Evolutionary conservation across 2,888 invertebrate genomes (phyloP).

Genomic region (Brachypalpus laphriformis): DNA sequence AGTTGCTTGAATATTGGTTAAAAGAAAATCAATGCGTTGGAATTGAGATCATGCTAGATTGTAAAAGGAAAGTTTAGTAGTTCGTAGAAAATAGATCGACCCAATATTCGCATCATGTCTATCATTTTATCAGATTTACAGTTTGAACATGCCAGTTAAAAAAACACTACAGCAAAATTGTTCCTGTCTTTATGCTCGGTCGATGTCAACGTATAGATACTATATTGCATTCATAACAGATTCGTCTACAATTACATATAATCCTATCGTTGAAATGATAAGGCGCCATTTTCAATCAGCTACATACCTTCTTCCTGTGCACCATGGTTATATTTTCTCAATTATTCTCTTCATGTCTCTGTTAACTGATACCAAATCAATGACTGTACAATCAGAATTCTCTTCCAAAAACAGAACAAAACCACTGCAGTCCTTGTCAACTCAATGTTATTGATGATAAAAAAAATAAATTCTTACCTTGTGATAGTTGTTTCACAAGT

Average conservation of each 20-base stretch:
- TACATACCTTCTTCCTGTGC: not conserved
- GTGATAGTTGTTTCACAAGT: not conserved
- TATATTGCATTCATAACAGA: too few relatives aligned
- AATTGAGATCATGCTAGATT: not conserved
- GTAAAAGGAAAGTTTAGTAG: not conserved
- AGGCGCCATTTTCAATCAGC: not conserved
- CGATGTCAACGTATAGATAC: too few relatives aligned
- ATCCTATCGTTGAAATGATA: not conserved
- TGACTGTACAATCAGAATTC: not conserved
- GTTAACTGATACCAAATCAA: not conserved
- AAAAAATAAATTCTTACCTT: not conserved
- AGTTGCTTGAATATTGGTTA: slow-evolving; percentile 32
- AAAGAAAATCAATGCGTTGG: slow-evolving; percentile 46
- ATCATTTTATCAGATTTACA: too few relatives aligned
- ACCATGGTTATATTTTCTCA: not conserved
- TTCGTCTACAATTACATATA: too few relatives aligned
- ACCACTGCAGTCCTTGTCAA: not conserved
- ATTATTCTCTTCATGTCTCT: not conserved
- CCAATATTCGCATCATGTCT: too few relatives aligned
- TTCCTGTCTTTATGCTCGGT: too few relatives aligned
- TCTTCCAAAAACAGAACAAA: not conserved
- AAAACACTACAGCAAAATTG: too few relatives aligned
- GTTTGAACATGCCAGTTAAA: too few relatives aligned
- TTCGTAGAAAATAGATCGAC: not conserved
- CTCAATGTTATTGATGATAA: not conserved